Evolutionary conservation across 2,888 invertebrate species (phyloP).

Genomic region (Lymantria dispar): DNA sequence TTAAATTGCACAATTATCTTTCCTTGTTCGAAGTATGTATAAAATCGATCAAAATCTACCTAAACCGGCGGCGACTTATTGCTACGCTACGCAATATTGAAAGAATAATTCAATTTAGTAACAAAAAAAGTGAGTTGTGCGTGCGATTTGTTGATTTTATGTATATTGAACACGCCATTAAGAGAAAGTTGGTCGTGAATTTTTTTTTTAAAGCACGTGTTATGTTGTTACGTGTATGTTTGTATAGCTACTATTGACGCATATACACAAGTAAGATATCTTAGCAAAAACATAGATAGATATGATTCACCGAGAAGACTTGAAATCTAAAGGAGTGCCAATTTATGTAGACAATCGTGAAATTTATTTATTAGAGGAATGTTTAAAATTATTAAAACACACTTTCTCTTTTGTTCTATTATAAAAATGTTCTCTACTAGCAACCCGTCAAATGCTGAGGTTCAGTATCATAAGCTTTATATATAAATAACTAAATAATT

Average conservation of each 20-base stretch:
- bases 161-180: neutral
- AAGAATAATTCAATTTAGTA: neutral
- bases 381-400: no score
- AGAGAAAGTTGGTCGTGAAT: neutral
- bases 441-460: no score
- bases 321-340: no score
- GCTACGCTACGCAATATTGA: neutral
- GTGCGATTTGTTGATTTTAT: neutral
- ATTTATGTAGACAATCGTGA: no score
- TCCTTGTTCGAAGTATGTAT: neutral
- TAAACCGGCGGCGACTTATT: neutral
- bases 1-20: neutral
- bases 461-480: no score
- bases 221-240: neutral
- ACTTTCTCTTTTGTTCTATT: no score
- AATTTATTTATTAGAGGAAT: no score
- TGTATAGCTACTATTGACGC: neutral
- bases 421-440: no score
- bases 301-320: no score
- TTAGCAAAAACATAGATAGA: no score
- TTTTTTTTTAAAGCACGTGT: neutral
- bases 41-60: neutral
- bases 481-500: no score
- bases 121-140: neutral
- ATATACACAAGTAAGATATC: no score